phyloP scores from a whole-genome alignment of 2,113 vertebrate genomes.

The Oenanthe melanoleuca region DNA sequence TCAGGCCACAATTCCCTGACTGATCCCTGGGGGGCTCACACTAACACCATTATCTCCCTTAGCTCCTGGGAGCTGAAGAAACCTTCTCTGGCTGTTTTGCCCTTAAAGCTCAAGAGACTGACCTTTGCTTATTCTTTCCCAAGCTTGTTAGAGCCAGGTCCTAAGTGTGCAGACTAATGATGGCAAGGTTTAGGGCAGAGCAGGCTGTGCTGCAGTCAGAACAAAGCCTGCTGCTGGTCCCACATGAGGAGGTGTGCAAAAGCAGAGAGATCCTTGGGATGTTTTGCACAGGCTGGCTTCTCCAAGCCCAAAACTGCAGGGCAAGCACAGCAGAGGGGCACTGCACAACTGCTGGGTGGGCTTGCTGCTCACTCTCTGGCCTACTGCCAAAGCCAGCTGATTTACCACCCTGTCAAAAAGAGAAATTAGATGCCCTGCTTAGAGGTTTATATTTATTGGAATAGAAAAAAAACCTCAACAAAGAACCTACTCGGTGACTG shows the following conservation, averaged over 20 bases:
- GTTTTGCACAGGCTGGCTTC: not conserved
- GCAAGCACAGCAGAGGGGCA: not conserved
- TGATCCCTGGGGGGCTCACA: not conserved
- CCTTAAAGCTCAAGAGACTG: not conserved
- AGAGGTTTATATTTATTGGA: slow-evolving; percentile 18
- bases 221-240: not conserved
- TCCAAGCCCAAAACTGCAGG: not conserved
- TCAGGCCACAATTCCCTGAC: not conserved
- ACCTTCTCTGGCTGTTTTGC: not conserved
- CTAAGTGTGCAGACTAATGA: not conserved
- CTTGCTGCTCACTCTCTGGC: not conserved
- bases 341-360: not conserved
- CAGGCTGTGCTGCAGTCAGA: not conserved
- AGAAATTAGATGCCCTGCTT: not conserved
- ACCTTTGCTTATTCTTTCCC: not conserved
- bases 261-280: not conserved
- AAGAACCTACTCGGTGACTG: not conserved
- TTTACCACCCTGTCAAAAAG: not conserved
- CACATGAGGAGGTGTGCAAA: not conserved
- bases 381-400: slow-evolving; percentile 3
- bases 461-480: not conserved
- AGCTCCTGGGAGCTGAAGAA: not conserved
- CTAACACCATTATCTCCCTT: not conserved
- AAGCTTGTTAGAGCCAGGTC: not conserved
- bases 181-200: not conserved